Base-by-base conservation (phyloP, 2,113 vertebrate genomes). In the Silurus meridionalis region DNA sequence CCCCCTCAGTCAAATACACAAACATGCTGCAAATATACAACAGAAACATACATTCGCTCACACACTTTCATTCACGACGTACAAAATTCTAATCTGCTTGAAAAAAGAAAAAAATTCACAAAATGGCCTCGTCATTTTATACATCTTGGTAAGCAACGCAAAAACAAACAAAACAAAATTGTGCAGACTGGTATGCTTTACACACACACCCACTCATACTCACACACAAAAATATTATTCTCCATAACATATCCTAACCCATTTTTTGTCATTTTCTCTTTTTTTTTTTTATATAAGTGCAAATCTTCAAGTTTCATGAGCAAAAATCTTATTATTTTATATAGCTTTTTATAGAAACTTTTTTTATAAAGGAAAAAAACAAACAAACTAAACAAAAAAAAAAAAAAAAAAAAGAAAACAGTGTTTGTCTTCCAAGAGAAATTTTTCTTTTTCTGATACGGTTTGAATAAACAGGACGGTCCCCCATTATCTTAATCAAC, bases 281-380 rank as follows among this genome's bases (percentile, higher is more conserved):
- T 90, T 89, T 64, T 83, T 90, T 89, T 95, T 96, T 94, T 94
- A 95, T 93, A 91, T 94, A 95, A 96, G 96, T 96, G 96, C 96
- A 96, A 96, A 95, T 96, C 92, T 96, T 96, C 96, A 96, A 96
- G 96, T 96, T 96, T 96, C 91, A 86, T 91, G 92, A 94, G 93
- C 91, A 91, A 94, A 86, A 85, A 93, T 95, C 94, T 93, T 92
- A 92, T 95, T 95, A 94, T 93, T 96, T 95, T 93, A 92, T 92
- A 95, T 95, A 95, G 94, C 94, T 95, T 96, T 94, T 93, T 93
- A 92, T 95, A 95, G 93, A 95, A 95, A 95, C 61, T 91, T 94
- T 89, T 88, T 91, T 85, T 85, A 93, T 92, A 88, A 91, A 91
- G 90, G 93, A 93, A 91, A 92, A 93, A 92, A 95, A 85, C 85